Percentiles rank a stretch among this genome's conserved stretches.
Evolutionary conservation across 2,113 vertebrate species (phyloP).

Genomic region (Ursus arctos): DNA sequence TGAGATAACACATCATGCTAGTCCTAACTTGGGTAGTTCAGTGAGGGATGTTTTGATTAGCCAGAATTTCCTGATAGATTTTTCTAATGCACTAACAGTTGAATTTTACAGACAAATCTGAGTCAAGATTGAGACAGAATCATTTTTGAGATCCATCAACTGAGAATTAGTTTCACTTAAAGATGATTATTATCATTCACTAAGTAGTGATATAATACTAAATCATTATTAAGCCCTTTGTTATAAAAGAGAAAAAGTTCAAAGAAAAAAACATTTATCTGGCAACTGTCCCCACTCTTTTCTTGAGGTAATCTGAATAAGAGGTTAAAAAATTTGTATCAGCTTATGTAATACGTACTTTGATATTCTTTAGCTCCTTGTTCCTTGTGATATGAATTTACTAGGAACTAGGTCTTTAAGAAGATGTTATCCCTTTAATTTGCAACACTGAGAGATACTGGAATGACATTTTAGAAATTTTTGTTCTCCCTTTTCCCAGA

Average conservation of each 20-base stretch:
- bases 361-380: background rate
- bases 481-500: background rate
- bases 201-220: background rate
- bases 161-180: background rate
- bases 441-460: slow-evolving; percentile 3
- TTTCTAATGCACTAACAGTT: slow-evolving; percentile 9
- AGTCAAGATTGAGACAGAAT: background rate
- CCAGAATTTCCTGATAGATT: background rate
- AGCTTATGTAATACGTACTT: background rate
- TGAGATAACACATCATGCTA: background rate
- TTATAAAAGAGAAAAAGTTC: background rate
- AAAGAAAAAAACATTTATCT: slow-evolving; percentile 11
- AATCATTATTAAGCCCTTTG: background rate
- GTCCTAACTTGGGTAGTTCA: background rate
- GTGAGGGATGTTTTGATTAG: background rate
- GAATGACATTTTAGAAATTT: slow-evolving; percentile 61
- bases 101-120: slow-evolving; percentile 15
- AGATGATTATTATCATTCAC: background rate
- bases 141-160: slow-evolving; percentile 3
- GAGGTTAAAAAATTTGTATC: background rate
- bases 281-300: background rate
- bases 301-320: background rate
- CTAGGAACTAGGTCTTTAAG: slow-evolving; percentile 39
- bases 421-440: slow-evolving; percentile 19
- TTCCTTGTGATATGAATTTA: slow-evolving; percentile 12